A percentile compares a stretch with the other conserved stretches of the same genome.
phyloP scores from a whole-genome alignment of 2,797 vertebrate genomes.

The Gambelia wislizenii region DNA sequence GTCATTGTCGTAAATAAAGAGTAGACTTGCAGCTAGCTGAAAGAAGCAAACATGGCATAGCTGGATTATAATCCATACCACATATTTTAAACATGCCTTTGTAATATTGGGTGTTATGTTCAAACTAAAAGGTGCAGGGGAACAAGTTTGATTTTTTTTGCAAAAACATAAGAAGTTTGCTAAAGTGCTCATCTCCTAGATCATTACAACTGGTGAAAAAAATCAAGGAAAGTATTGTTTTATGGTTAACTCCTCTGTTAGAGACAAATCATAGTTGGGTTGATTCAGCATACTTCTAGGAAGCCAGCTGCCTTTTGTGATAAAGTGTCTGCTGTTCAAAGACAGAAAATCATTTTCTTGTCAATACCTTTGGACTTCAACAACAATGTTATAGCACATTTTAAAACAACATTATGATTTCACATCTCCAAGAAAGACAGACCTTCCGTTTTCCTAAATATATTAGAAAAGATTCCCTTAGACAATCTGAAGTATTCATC shows the following conservation, averaged over 20 bases:
- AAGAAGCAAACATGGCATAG: rapidly evolving
- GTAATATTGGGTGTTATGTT: neutral
- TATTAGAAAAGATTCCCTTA: neutral
- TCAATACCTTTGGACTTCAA: neutral
- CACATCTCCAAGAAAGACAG: neutral
- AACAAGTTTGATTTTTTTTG: neutral
- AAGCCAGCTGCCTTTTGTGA: neutral
- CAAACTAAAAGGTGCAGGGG: too few species aligned
- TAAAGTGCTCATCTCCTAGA: neutral
- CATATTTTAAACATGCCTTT: neutral
- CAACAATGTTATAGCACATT: neutral
- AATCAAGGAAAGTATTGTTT: neutral
- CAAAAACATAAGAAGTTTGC: neutral
- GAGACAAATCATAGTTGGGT: neutral
- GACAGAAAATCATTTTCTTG: slow-evolving; percentile 13
- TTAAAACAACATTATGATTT: neutral
- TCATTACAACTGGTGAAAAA: neutral
- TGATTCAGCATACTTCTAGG: neutral
- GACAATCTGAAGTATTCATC: neutral
- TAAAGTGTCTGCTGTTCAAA: neutral
- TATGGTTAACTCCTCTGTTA: rapidly evolving
- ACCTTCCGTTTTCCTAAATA: neutral
- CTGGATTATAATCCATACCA: rapidly evolving
- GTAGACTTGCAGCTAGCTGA: neutral
- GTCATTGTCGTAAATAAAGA: neutral